These are phyloP conservation scores for Aleiodes leptofemur DNA, from an alignment of 2,888 invertebrate species.

Conservation along the genomic window DNA sequence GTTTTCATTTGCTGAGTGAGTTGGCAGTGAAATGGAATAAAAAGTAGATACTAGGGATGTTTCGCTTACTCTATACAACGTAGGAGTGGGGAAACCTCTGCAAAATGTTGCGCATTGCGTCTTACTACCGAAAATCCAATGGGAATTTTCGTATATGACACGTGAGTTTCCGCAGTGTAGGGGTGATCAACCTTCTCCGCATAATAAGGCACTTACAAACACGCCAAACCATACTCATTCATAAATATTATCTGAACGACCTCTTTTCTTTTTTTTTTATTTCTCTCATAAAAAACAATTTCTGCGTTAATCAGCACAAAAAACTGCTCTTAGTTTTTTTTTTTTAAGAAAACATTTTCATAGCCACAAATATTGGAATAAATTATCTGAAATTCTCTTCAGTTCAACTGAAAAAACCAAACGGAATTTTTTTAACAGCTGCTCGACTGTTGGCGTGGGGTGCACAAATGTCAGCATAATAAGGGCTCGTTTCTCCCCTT, in stretches of 20 bases:
- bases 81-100: slow-evolving; percentile 57
- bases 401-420: slow-evolving; percentile 11
- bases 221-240: not conserved
- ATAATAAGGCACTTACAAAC: slow-evolving; percentile 8
- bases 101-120: slow-evolving; percentile 64
- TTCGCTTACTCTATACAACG: slow-evolving; percentile 10
- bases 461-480: slow-evolving; percentile 30
- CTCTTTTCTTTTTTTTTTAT: too few relatives aligned
- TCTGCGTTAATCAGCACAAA: not conserved
- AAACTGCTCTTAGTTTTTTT: slow-evolving; percentile 1
- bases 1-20: slow-evolving; percentile 21
- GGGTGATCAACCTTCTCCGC: slow-evolving; percentile 38
- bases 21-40: slow-evolving; percentile 19
- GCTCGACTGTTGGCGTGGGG: slow-evolving; percentile 29
- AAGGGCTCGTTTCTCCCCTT: slow-evolving; percentile 31
- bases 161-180: slow-evolving; percentile 42
- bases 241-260: too few relatives aligned
- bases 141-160: slow-evolving; percentile 22
- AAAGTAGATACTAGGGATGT: slow-evolving; percentile 39
- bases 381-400: too few relatives aligned
- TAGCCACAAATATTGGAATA: too few relatives aligned
- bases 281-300: too few relatives aligned
- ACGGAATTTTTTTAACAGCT: slow-evolving; percentile 35
- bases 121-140: slow-evolving; percentile 39
- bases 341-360: not conserved